Conservation (phyloP, 2,113 vertebrate genomes). For the Hippocampus barbouri region DNA sequence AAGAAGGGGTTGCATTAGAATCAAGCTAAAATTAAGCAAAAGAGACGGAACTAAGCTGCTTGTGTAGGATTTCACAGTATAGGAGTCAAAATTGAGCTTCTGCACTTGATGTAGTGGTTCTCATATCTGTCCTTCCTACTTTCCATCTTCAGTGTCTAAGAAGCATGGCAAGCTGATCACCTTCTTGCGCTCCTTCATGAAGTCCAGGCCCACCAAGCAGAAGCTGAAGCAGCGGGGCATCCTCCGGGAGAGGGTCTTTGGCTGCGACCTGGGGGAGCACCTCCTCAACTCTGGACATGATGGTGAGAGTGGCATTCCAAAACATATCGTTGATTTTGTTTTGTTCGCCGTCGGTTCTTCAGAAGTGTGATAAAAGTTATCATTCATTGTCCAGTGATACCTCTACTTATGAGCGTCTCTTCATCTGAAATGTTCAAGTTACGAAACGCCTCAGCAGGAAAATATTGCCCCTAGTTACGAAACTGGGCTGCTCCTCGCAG, state of each 20-base stretch:
- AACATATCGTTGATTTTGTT: background rate
- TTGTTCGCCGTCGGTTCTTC: background rate
- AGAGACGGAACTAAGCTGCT: constrained; percentile 27
- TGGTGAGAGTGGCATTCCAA: constrained; percentile 68
- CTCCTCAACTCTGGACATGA: constrained; percentile 96
- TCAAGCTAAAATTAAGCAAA: constrained; percentile 42
- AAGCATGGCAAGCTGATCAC: constrained; percentile 99
- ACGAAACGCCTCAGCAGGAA: no score
- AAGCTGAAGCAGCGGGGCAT: constrained; percentile 97
- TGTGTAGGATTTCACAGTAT: constrained; percentile 5
- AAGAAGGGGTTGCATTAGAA: constrained; percentile 53
- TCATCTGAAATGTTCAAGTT: no score
- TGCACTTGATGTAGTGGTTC: background rate
- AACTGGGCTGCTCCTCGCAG: no score
- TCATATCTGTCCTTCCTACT: constrained; percentile 9
- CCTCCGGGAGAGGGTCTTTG: constrained; percentile 95
- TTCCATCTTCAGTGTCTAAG: constrained; percentile 82
- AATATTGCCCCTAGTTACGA: no score
- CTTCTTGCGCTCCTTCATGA: constrained; percentile 98
- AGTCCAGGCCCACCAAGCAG: constrained; percentile 97
- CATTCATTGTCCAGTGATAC: background rate
- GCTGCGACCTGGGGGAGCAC: constrained; percentile 96
- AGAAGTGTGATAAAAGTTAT: background rate
- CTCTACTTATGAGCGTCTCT: background rate
- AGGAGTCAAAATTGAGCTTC: constrained; percentile 28